Conservation (phyloP, 1,140 invertebrate species). For the Batillaria attramentaria region DNA sequence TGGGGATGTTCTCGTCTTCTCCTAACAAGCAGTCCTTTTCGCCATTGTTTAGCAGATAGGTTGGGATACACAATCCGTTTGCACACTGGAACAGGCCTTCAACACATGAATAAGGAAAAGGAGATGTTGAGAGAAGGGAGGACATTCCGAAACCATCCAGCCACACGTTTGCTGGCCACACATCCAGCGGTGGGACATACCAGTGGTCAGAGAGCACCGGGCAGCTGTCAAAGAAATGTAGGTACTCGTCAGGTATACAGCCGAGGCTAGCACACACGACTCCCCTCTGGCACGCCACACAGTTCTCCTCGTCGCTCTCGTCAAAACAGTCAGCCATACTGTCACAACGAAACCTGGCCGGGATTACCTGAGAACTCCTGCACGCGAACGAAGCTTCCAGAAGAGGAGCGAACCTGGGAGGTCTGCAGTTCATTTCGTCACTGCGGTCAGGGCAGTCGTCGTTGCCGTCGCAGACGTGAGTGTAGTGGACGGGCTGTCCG, state of each 20-base stretch:
- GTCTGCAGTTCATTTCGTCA: conserved; percentile 23
- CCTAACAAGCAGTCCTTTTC: conserved; percentile 29
- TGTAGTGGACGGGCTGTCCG: conserved; percentile 2
- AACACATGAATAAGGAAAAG: neutral
- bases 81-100: conserved; percentile 10
- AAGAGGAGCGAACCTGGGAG: neutral
- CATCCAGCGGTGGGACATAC: neutral
- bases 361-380: conserved; percentile 20
- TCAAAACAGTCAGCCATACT: conserved; percentile 33
- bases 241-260: conserved; percentile 20
- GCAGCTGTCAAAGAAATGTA: neutral
- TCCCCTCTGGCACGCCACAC: conserved; percentile 5
- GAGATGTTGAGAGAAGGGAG: neutral
- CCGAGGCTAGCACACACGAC: conserved; percentile 17
- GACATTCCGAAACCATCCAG: conserved; percentile 36
- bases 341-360: neutral
- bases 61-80: conserved; percentile 26
- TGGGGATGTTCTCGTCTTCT: conserved; percentile 29
- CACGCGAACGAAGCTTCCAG: neutral
- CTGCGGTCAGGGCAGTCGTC: conserved; percentile 9
- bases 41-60: conserved; percentile 34
- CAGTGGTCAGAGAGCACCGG: neutral
- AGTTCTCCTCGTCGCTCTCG: conserved; percentile 36
- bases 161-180: neutral
- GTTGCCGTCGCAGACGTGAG: conserved; percentile 34